These are phyloP conservation scores for Siphamia tubifer DNA, from an alignment of 2,113 vertebrate species.

Conservation along the genomic window DNA sequence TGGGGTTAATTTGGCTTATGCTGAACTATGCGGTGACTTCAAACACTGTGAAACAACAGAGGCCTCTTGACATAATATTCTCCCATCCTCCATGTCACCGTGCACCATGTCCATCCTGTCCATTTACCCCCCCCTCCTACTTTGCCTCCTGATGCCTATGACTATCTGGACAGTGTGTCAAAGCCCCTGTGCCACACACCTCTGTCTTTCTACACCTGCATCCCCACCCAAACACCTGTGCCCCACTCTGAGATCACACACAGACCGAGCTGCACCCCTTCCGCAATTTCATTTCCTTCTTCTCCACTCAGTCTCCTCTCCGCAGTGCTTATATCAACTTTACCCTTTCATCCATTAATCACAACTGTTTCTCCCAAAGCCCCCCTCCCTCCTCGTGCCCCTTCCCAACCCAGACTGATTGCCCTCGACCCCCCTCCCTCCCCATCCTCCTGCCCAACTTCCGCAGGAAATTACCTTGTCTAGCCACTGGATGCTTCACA, in stretches of 20 bases:
- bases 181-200: background rate
- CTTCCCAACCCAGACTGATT: background rate
- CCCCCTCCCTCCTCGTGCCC: slow-evolving; percentile 5
- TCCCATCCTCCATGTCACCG: slow-evolving; percentile 24
- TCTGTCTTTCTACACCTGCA: background rate
- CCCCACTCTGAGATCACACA: slow-evolving; percentile 28
- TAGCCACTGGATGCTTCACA: slow-evolving; percentile 53
- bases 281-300: slow-evolving; percentile 27
- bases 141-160: slow-evolving; percentile 18
- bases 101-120: slow-evolving; percentile 31
- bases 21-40: slow-evolving; percentile 54
- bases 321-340: slow-evolving; percentile 26
- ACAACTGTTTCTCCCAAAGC: background rate
- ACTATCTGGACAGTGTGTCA: slow-evolving; percentile 27
- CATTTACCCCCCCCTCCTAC: background rate
- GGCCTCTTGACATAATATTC: slow-evolving; percentile 32
- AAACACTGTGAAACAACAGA: slow-evolving; percentile 47
- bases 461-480: slow-evolving; percentile 80
- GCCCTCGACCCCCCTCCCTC: background rate
- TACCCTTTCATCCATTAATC: slow-evolving; percentile 49
- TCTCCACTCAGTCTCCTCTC: slow-evolving; percentile 3
- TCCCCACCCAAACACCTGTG: slow-evolving; percentile 49
- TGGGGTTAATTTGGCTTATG: slow-evolving; percentile 67
- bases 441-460: slow-evolving; percentile 35
- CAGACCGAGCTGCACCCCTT: background rate